Percentiles rank a stretch among this genome's conserved stretches.
phyloP scores from a whole-genome alignment of 2,888 invertebrate genomes.

The Seira ritae region DNA sequence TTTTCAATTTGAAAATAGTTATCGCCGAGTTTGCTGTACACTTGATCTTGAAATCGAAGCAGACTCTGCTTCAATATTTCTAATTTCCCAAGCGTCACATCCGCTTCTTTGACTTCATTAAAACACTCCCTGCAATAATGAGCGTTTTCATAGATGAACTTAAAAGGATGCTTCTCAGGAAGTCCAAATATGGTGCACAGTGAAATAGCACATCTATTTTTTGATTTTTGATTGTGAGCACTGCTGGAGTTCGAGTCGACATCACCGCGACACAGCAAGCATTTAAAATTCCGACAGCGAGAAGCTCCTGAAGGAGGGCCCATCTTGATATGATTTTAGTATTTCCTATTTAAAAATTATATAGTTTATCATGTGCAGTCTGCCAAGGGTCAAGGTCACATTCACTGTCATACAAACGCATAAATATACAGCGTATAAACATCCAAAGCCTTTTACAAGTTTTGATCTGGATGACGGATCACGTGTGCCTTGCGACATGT shows the following conservation, averaged over 20 bases:
- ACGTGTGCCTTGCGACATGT: too few species aligned
- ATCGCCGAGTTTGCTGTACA: slow-evolving; percentile 27
- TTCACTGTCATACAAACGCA: too few species aligned
- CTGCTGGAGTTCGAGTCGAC: background rate
- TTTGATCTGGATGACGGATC: too few species aligned
- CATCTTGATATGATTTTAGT: too few species aligned
- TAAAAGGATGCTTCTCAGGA: slow-evolving; percentile 26
- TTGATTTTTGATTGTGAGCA: background rate
- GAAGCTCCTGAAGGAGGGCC: too few species aligned
- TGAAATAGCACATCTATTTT: slow-evolving; percentile 30
- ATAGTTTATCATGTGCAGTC: too few species aligned
- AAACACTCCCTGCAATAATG: slow-evolving; percentile 28
- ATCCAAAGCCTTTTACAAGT: too few species aligned
- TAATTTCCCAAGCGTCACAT: slow-evolving; percentile 24
- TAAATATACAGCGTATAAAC: too few species aligned
- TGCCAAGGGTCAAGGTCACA: too few species aligned
- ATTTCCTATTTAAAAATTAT: too few species aligned
- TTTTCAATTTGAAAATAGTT: slow-evolving; percentile 38
- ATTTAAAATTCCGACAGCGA: too few species aligned
- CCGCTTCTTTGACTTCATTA: slow-evolving; percentile 14
- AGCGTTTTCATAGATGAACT: slow-evolving; percentile 11
- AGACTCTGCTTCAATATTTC: slow-evolving; percentile 30
- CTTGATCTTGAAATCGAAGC: slow-evolving; percentile 29
- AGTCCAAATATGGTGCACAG: slow-evolving; percentile 31
- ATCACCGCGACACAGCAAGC: too few species aligned